Base-by-base conservation (phyloP, 2,797 vertebrate species). In the Notamacropus eugenii region DNA sequence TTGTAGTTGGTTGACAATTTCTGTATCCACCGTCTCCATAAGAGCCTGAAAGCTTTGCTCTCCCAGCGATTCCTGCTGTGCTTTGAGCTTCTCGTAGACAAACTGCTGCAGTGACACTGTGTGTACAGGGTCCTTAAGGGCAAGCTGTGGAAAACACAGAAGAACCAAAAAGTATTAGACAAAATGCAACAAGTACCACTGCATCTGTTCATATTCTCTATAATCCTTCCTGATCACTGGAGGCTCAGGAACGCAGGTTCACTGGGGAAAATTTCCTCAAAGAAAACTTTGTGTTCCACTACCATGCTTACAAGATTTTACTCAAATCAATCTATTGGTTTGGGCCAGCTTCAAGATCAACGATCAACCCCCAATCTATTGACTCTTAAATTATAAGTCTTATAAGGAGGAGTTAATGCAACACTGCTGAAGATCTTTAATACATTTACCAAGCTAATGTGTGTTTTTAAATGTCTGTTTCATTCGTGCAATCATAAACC, bases 1-100 rank as follows among this genome's bases (percentile, higher is more conserved):
- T 97, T 99, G 99, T 59, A 99, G 99, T 97, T 99, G 99, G 95
- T 99, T 98, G 97, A 99, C 99, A 14, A 99, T 99, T 99, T 99
- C 99, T 0, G 99, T 99, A 98, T 99, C 99, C 98, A 99, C 99
- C 0, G 99, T 99, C 98, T 99, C 99, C 99, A 99, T 99, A 96
- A 99, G 99, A 54, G 98, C 98, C 46, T 99, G 99, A 97, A 99
- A 99, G 98, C 99, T 98, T 98, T 99, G 99, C 96, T 99, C 99
- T 90, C 99, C 99, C 97, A 99, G 98, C 91, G 99, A 96, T 92
- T 99, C 99, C 98, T 99, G 99, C 98, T 99, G 99, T 1, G 99
- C 99, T 98, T 99, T 99, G 97, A 99, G 99, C 98, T 99, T 99
- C 98, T 99, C 99, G 1, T 99, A 99, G 98, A 99, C 98, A 95